These are phyloP conservation scores for Chionodraco myersi DNA, from an alignment of 2,113 vertebrate genomes.

Conservation along the genomic window DNA sequence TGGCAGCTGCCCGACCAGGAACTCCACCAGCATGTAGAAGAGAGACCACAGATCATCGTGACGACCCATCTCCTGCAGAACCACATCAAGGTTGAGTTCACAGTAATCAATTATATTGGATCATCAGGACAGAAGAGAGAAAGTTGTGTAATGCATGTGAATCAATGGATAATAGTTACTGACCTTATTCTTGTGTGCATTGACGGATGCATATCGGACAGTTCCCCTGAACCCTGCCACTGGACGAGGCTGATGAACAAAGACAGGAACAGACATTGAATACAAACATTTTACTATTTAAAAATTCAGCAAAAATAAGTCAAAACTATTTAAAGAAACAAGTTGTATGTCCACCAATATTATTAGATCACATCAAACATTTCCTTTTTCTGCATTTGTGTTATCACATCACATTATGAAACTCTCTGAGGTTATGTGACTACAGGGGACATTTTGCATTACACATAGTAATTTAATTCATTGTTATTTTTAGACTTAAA, in stretches of 20 bases:
- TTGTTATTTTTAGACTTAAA: neutral
- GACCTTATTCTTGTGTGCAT: slow-evolving; percentile 98
- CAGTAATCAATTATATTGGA: neutral
- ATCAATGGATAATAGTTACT: slow-evolving; percentile 46
- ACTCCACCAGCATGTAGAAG: slow-evolving; percentile 99
- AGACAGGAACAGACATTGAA: slow-evolving; percentile 39
- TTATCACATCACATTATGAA: too few relatives aligned
- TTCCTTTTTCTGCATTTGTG: too few relatives aligned
- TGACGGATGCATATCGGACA: slow-evolving; percentile 96
- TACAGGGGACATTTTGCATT: too few relatives aligned
- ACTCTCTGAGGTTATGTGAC: too few relatives aligned
- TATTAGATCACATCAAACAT: too few relatives aligned
- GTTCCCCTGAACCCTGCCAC: slow-evolving; percentile 98
- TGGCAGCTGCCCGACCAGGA: slow-evolving; percentile 96
- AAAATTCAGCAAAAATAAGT: neutral
- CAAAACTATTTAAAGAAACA: neutral
- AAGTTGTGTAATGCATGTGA: neutral
- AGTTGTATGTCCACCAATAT: neutral
- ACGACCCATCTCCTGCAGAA: slow-evolving; percentile 95
- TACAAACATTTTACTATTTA: neutral
- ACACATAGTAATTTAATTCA: neutral
- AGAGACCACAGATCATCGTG: slow-evolving; percentile 99
- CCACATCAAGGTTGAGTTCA: slow-evolving; percentile 5
- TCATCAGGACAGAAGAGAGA: neutral
- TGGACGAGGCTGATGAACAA: slow-evolving; percentile 88